Conservation (phyloP, 1,140 invertebrate genomes). For the Panagrolaimus sp. region DNA sequence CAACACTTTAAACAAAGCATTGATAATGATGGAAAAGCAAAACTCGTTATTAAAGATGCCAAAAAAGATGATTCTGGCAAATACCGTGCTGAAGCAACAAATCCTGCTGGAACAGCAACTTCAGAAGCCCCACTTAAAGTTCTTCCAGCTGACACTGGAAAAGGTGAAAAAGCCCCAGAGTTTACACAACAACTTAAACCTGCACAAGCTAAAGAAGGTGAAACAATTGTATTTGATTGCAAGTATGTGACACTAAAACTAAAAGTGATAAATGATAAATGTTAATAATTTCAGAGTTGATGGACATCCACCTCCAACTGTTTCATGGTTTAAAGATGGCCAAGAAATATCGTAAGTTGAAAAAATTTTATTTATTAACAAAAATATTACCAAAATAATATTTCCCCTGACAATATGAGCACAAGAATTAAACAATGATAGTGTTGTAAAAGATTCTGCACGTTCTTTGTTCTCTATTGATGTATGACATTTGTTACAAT, state of each 20-base stretch:
- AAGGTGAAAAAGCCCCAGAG: slow-evolving; percentile 28
- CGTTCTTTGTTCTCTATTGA: too few species aligned
- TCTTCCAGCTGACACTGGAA: slow-evolving; percentile 66
- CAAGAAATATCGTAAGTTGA: slow-evolving; percentile 41
- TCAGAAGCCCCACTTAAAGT: slow-evolving; percentile 51
- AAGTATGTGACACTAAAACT: slow-evolving; percentile 18
- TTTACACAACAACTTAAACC: slow-evolving; percentile 43
- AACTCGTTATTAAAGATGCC: slow-evolving; percentile 70
- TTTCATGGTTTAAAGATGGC: slow-evolving; percentile 59
- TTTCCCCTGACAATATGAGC: too few species aligned
- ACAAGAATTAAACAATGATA: too few species aligned
- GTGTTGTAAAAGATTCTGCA: too few species aligned
- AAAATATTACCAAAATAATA: too few species aligned
- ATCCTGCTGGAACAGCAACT: slow-evolving; percentile 41
- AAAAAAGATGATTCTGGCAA: slow-evolving; percentile 72
- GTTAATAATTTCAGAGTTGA: slow-evolving; percentile 19
- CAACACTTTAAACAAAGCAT: slow-evolving; percentile 39
- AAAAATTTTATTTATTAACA: too few species aligned
- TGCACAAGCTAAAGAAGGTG: slow-evolving; percentile 37
- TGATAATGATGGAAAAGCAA: slow-evolving; percentile 46
- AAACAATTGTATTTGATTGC: slow-evolving; percentile 50
- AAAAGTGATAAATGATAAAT: slow-evolving; percentile 9
- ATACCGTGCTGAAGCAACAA: slow-evolving; percentile 69
- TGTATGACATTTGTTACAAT: too few species aligned
- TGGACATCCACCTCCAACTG: slow-evolving; percentile 59